Conservation (phyloP, 2,113 vertebrate genomes). For the Phyllostomus hastatus region DNA sequence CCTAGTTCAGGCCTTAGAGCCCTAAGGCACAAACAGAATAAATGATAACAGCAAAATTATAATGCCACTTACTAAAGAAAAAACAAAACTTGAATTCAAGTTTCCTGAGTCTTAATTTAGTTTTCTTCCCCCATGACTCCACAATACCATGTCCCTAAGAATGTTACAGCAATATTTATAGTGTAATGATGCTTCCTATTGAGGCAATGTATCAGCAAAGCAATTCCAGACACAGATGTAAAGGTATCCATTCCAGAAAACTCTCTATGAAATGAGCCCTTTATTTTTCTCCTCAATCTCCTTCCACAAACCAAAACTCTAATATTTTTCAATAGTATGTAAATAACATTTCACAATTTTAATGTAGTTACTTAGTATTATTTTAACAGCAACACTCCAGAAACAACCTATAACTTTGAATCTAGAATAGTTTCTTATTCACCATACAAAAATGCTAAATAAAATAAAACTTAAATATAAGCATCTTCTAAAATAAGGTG, state of each 20-base stretch:
- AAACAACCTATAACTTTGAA: not conserved
- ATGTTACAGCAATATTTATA: not conserved
- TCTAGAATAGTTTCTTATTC: not conserved
- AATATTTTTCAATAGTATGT: not conserved
- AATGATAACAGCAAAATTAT: not conserved
- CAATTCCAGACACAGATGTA: not conserved
- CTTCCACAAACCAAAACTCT: constrained; percentile 1
- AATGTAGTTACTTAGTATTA: not conserved
- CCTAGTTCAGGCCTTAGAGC: not conserved
- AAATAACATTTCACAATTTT: not conserved
- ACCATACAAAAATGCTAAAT: not conserved
- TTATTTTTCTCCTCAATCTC: not conserved
- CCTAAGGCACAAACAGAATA: not conserved
- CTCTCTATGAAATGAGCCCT: not conserved
- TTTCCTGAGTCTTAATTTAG: not conserved
- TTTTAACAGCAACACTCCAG: not conserved
- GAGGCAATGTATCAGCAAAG: not conserved
- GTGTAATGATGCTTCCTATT: not conserved
- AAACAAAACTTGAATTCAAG: constrained; percentile 17
- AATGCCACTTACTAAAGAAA: not conserved
- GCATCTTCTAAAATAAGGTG: not conserved
- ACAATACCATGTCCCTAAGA: not conserved
- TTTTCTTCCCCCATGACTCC: not conserved
- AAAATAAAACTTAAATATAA: constrained; percentile 35
- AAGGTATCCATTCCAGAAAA: constrained; percentile 8